Base-by-base conservation (phyloP, 2,888 invertebrate genomes). In the Anarsia innoxiella region DNA sequence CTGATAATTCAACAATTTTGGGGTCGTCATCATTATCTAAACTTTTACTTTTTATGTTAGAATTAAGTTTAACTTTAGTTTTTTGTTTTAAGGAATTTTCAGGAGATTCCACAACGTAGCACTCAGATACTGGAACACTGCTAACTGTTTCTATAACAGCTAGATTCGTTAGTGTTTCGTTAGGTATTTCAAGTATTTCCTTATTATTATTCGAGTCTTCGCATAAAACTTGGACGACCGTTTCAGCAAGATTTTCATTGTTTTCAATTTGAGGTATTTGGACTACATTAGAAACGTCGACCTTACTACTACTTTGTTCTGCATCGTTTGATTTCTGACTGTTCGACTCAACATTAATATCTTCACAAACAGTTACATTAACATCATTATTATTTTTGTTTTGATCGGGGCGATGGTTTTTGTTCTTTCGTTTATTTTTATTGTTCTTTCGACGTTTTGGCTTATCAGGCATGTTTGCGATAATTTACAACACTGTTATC, bases 361-460 rank as follows among this genome's bases (percentile, higher is more conserved):
- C n/a, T n/a, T 60, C 62, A 48, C 42, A 51, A 16, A 47, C 48
- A 12, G 51, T 41, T 46, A 57, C 51, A 29, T 53, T 66, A 34
- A 48, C 53, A 39, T 62, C 63, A 61, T 50, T 52, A 43, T 45
- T 57, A 52, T 43, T 61, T 57, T 63, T 66, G 51, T 50, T 66
- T 12, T 35, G 42, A 36, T 72, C 69, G 6, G 56, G 45, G 38
- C 54, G 64, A 48, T 66, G 69, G 45, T 60, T 72, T 61, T 78
- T 80, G 53, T 76, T 82, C 59, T 78, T 84, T 5, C 79, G 70
- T 61, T 79, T 82, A 49, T 79, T 82, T 69, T 77, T 84, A 60
- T 78, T 78, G 42, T 79, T 79, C 60, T 76, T 83, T 49, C 82
- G 79, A 41, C 76, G 71, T 51, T 79, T 80, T 4, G 73, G 62